These are phyloP conservation scores for Vanessa tameamea DNA, from an alignment of 1,140 invertebrate species.

Conservation along the genomic window DNA sequence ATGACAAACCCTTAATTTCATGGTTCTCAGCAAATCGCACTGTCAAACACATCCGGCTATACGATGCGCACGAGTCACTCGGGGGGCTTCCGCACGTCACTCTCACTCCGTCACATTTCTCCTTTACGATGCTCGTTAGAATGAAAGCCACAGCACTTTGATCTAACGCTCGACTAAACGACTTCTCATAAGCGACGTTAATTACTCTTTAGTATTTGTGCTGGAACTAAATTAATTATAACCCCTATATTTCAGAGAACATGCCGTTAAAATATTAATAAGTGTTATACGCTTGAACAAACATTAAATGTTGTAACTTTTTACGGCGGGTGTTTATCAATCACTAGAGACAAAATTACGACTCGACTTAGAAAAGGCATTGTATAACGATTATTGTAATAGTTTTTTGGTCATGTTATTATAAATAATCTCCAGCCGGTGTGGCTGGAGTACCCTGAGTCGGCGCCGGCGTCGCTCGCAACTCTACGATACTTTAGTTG, in stretches of 20 bases:
- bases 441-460: constrained; percentile 57
- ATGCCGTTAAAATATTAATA: constrained; percentile 17
- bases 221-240: constrained; percentile 35
- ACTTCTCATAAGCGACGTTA: constrained; percentile 39
- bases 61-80: constrained; percentile 40
- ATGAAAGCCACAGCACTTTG: constrained; percentile 50
- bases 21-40: constrained; percentile 24
- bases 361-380: background rate
- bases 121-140: constrained; percentile 62
- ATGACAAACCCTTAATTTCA: constrained; percentile 24
- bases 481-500: constrained; percentile 65
- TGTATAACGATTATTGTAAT: constrained; percentile 6
- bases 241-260: constrained; percentile 14
- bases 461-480: constrained; percentile 50
- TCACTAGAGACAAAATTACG: background rate
- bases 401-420: constrained; percentile 16
- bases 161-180: constrained; percentile 45
- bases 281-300: constrained; percentile 6
- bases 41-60: constrained; percentile 54
- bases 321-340: background rate
- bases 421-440: constrained; percentile 28
- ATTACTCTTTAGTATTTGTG: constrained; percentile 35
- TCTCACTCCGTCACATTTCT: constrained; percentile 42
- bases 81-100: constrained; percentile 52
- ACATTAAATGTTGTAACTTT: background rate